A percentile compares a stretch with the other conserved stretches of the same genome.
These are phyloP conservation scores for Muscicapa adusta DNA, from an alignment of 2,113 vertebrate species.

Conservation along the genomic window DNA sequence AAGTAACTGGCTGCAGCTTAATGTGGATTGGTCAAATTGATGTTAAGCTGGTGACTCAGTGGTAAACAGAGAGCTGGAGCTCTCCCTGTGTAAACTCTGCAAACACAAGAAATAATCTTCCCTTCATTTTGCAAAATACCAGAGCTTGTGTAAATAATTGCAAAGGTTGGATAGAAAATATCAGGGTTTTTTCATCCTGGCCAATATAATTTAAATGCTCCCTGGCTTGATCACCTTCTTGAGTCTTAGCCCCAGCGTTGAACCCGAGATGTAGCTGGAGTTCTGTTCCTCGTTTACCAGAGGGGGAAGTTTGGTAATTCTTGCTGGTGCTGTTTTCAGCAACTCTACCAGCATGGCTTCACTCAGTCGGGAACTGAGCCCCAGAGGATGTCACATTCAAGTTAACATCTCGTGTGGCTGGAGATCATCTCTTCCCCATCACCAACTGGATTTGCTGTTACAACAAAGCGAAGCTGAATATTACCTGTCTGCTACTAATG, in stretches of 20 bases:
- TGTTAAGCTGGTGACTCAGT: background rate
- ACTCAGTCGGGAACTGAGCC: background rate
- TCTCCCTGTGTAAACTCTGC: background rate
- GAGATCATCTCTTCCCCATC: background rate
- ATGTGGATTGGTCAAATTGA: background rate
- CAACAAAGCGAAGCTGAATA: background rate
- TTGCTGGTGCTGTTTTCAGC: background rate
- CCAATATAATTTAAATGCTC: background rate
- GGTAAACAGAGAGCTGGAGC: background rate
- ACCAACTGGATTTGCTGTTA: background rate
- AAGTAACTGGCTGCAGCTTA: background rate
- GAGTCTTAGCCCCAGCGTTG: background rate
- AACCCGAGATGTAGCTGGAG: background rate
- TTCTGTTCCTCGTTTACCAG: background rate
- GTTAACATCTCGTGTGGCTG: background rate
- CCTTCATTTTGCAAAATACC: background rate
- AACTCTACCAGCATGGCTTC: background rate
- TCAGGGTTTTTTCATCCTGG: background rate
- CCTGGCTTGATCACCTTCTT: background rate
- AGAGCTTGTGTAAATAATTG: background rate
- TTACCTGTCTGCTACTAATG: background rate
- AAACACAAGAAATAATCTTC: background rate
- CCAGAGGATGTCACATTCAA: background rate
- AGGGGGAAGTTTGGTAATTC: background rate
- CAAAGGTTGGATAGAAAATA: background rate